Evolutionary conservation across 1,140 invertebrate genomes (phyloP).

Genomic region (Lysiphlebus fabarum): DNA sequence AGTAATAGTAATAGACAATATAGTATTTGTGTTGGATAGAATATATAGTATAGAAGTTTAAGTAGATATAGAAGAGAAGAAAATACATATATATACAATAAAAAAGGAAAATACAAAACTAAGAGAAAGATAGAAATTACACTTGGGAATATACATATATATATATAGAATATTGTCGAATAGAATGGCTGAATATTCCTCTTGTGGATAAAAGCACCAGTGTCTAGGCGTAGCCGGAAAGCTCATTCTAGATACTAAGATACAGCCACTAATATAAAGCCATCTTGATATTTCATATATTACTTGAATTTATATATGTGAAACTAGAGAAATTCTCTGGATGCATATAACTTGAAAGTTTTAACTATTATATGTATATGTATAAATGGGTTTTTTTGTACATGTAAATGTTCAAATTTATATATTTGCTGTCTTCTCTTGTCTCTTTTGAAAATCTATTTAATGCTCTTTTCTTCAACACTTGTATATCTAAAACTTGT

Average conservation of each 20-base stretch:
- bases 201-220: slow-evolving; percentile 25
- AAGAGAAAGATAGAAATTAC: slow-evolving; percentile 19
- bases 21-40: too few species aligned
- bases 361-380: too few species aligned
- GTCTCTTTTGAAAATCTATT: neutral
- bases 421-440: slow-evolving; percentile 3
- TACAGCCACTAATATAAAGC: slow-evolving; percentile 43
- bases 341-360: too few species aligned
- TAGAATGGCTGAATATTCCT: slow-evolving; percentile 46
- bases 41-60: too few species aligned
- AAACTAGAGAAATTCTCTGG: too few species aligned
- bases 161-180: slow-evolving; percentile 29
- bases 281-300: slow-evolving; percentile 34
- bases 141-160: slow-evolving; percentile 26
- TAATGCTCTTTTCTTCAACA: too few species aligned
- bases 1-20: too few species aligned
- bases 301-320: too few species aligned
- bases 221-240: slow-evolving; percentile 39
- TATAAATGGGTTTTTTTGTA: too few species aligned
- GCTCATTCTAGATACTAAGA: slow-evolving; percentile 35
- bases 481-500: too few species aligned
- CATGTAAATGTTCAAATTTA: neutral
- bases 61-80: too few species aligned
- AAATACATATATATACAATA: neutral
- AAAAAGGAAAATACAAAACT: slow-evolving; percentile 22